A percentile compares a stretch with the other conserved stretches of the same genome.
Evolutionary conservation across 2,888 invertebrate species (phyloP).

Genomic region (Microplitis deprimator): DNA sequence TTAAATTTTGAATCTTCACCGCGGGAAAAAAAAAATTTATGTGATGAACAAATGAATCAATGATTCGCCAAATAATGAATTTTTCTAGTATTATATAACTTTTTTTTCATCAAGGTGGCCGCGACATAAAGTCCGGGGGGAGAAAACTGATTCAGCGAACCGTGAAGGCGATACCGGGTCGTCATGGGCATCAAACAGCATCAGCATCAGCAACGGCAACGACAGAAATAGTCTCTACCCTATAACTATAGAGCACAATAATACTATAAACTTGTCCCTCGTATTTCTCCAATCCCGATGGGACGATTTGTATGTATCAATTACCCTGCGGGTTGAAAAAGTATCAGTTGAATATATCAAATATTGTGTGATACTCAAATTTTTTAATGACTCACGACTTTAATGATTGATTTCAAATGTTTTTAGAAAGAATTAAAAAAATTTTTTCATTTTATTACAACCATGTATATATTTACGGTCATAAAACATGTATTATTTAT

Average conservation of each 20-base stretch:
- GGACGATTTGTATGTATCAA: conserved; percentile 65
- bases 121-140: conserved; percentile 45
- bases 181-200: conserved; percentile 54
- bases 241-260: conserved; percentile 26
- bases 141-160: conserved; percentile 62
- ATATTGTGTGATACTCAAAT: background rate
- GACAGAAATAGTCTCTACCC: conserved; percentile 14
- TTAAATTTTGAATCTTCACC: background rate
- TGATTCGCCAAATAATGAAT: background rate
- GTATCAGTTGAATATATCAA: conserved; percentile 31
- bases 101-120: conserved; percentile 19
- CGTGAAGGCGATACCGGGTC: conserved; percentile 68
- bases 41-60: background rate
- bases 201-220: conserved; percentile 46
- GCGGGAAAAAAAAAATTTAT: background rate
- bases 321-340: conserved; percentile 54
- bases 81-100: background rate
- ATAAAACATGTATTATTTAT: conserved; percentile 37
- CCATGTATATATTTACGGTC: conserved; percentile 35
- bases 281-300: conserved; percentile 51
- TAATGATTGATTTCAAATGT: background rate
- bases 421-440: background rate
- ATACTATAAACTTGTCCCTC: conserved; percentile 37
- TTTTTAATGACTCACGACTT: background rate
- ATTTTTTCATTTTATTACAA: background rate